Conservation (phyloP, 2,888 invertebrate species). For the Podotricha telesiphe region DNA sequence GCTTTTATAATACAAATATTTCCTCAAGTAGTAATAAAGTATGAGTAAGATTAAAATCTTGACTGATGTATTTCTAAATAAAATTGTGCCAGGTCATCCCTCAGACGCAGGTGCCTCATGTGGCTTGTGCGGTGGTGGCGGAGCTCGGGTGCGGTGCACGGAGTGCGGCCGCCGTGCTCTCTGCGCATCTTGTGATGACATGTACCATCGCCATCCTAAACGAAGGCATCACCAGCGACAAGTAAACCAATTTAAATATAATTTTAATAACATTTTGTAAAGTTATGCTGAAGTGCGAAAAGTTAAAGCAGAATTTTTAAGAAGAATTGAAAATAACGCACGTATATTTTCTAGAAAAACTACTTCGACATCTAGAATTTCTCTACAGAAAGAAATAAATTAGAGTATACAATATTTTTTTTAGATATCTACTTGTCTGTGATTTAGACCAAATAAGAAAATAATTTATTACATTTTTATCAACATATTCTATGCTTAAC, state of each 20-base stretch:
- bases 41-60: too few species aligned
- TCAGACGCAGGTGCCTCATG: slow-evolving; percentile 84
- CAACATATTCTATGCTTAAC: slow-evolving; percentile 13
- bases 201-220: slow-evolving; percentile 97
- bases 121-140: slow-evolving; percentile 92
- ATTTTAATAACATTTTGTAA: background rate
- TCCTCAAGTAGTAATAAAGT: too few species aligned
- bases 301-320: too few species aligned
- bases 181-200: slow-evolving; percentile 95
- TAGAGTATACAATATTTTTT: too few species aligned
- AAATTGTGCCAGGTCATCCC: slow-evolving; percentile 73
- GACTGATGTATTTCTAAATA: background rate
- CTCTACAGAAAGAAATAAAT: too few species aligned
- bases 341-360: too few species aligned
- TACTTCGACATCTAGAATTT: too few species aligned
- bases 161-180: slow-evolving; percentile 93
- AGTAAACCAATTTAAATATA: slow-evolving; percentile 70
- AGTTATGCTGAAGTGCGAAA: too few species aligned
- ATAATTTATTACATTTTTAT: background rate
- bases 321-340: too few species aligned
- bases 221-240: slow-evolving; percentile 91
- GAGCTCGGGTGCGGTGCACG: slow-evolving; percentile 91
- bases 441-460: background rate
- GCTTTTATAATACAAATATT: too few species aligned
- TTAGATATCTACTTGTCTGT: too few species aligned